Evolutionary conservation across 2,888 invertebrate species (phyloP).

Genomic region (Coenonympha arcania): DNA sequence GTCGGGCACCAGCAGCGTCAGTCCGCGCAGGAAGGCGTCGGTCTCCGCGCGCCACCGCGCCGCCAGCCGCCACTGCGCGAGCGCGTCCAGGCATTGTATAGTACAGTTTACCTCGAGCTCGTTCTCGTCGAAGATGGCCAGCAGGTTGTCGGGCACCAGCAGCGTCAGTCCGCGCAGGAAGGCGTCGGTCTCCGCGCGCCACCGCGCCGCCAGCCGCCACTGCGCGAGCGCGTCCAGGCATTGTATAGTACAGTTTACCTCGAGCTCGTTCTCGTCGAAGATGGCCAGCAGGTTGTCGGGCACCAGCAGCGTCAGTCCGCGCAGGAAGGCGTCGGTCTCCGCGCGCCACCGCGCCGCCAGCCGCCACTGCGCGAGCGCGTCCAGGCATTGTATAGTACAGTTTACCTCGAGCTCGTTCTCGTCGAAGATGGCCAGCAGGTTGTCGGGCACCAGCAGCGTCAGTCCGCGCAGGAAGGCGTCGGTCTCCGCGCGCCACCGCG

Average conservation of each 20-base stretch:
- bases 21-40: too few species aligned
- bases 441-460: constrained; percentile 92
- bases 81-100: too few species aligned
- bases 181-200: too few species aligned
- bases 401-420: constrained; percentile 95
- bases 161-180: too few species aligned
- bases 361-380: constrained; percentile 90
- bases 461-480: constrained; percentile 92
- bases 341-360: constrained; percentile 85
- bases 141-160: too few species aligned
- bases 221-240: too few species aligned
- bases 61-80: too few species aligned
- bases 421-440: constrained; percentile 94
- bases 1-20: too few species aligned
- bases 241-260: constrained; percentile 80
- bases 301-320: constrained; percentile 91
- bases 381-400: constrained; percentile 82
- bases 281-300: constrained; percentile 94
- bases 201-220: too few species aligned
- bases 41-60: too few species aligned
- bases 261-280: constrained; percentile 96
- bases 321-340: constrained; percentile 90
- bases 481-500: constrained; percentile 85
- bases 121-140: too few species aligned
- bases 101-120: too few species aligned